Conservation (phyloP, 2,797 vertebrate genomes). For the Pseudocheirus occidentalis region DNA sequence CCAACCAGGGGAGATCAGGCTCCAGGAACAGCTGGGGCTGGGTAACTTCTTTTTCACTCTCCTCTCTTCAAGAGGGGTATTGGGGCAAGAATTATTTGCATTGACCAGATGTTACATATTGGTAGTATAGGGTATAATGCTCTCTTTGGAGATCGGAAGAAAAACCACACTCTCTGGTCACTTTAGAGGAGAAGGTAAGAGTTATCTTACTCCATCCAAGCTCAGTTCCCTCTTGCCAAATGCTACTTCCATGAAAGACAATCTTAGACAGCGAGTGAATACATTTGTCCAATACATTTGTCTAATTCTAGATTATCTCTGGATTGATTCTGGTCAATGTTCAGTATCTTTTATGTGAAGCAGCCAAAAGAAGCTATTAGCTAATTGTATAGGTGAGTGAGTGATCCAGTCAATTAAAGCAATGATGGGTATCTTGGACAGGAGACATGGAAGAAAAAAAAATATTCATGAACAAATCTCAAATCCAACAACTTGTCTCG, state of each 20-base stretch:
- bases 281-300: neutral
- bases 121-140: neutral
- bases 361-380: slow-evolving; percentile 69
- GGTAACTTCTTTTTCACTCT: neutral
- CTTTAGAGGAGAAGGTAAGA: neutral
- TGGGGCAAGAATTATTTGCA: neutral
- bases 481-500: slow-evolving; percentile 13
- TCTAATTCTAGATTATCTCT: slow-evolving; percentile 63
- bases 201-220: neutral
- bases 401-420: slow-evolving; percentile 66
- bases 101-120: neutral
- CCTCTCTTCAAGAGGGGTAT: neutral
- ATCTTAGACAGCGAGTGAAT: neutral
- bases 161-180: neutral
- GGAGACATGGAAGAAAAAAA: slow-evolving; percentile 59
- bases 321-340: slow-evolving; percentile 55
- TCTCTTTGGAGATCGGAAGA: neutral
- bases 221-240: neutral
- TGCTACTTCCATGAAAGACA: neutral
- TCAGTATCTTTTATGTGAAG: slow-evolving; percentile 75
- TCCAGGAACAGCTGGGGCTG: neutral
- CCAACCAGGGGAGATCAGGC: neutral
- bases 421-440: slow-evolving; percentile 70
- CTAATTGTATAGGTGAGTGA: slow-evolving; percentile 70
- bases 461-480: neutral